Conservation (phyloP, 2,888 invertebrate species). For the Tetanocera ferruginea region DNA sequence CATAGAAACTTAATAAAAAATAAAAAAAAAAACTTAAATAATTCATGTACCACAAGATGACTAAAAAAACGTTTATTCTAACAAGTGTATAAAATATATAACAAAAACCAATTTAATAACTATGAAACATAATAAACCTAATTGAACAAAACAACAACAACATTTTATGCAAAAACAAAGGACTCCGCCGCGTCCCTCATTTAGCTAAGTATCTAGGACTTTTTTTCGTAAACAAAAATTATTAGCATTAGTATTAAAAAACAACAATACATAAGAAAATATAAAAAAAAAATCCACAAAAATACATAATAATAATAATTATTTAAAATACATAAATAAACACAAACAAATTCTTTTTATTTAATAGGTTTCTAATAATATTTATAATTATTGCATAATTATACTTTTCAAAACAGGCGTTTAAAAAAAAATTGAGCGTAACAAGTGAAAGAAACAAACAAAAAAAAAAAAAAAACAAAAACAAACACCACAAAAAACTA, state of each 20-base stretch:
- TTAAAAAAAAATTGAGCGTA: background rate
- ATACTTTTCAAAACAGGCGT: background rate
- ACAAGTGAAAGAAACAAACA: background rate
- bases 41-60: conserved; percentile 16
- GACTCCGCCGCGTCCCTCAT: conserved; percentile 45
- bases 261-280: conserved; percentile 6
- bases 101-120: background rate
- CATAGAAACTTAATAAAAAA: conserved; percentile 40
- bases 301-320: background rate
- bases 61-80: conserved; percentile 19
- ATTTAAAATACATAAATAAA: background rate
- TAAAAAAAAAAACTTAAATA: conserved; percentile 9
- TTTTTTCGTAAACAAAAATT: conserved; percentile 31
- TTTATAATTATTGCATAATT: background rate
- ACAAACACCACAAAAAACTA: background rate
- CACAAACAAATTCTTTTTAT: conserved; percentile 9
- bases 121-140: conserved; percentile 1
- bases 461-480: background rate
- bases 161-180: conserved; percentile 42
- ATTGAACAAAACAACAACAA: conserved; percentile 17
- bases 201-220: conserved; percentile 43
- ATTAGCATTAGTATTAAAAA: conserved; percentile 20
- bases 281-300: conserved; percentile 2
- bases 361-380: background rate
- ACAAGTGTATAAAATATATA: conserved; percentile 19